Evolutionary conservation across 30 jellyfish, hydroid and myxozoan species (phyloP), one percentile per base, ranked within the genome.

Genomic region (Sanderia malayensis): DNA sequence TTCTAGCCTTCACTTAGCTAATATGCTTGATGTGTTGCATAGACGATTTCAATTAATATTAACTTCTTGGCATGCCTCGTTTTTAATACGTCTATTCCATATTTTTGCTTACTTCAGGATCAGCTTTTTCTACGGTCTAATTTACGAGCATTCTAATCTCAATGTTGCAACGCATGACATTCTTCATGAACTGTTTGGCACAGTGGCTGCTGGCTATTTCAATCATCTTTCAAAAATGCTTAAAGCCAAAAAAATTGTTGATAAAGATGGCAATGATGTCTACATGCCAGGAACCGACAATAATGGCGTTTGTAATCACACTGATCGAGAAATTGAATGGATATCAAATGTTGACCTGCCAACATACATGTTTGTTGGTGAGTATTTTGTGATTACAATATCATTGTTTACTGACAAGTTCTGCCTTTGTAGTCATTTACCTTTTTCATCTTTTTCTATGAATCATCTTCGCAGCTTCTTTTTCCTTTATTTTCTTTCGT

Each of bases 101-200:
- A 37, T 49, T 49, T 19, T 49, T 49, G 6, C 27, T 19, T 41
- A 6, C 45, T 65, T 32, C 8, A 78, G 90, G 66, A n/a, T 78
- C 19, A 28, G 73, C 24, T 46, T 45, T 1, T 31, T 78, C 19
- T 78, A 65, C 46, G 83, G 79, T 7, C 70, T 67, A 9, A 41
- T 78, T 18, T 78, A 78, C 58, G 78, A 53, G 22, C 90, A 78
- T 53, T 13, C 57, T 0, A 78, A 78, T 47, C 32, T 78, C 44
- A 78, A 63, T 27, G 27, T 47, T 20, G 60, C 7, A 24, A 78
- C 90, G 8, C 90, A 78, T 31, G 90, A 78, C 34, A 26, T 32
- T n/a, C 64, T 78, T 10, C 79, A 66, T 44, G 90, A 78, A 61
- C 28, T 78, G 44, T 63, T 63, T 44, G 90, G 90, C 0, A 67